Percentiles rank a stretch among this genome's conserved stretches.
phyloP scores from a whole-genome alignment of 2,888 invertebrate species.

The Hirtodrosophila trivittata region DNA sequence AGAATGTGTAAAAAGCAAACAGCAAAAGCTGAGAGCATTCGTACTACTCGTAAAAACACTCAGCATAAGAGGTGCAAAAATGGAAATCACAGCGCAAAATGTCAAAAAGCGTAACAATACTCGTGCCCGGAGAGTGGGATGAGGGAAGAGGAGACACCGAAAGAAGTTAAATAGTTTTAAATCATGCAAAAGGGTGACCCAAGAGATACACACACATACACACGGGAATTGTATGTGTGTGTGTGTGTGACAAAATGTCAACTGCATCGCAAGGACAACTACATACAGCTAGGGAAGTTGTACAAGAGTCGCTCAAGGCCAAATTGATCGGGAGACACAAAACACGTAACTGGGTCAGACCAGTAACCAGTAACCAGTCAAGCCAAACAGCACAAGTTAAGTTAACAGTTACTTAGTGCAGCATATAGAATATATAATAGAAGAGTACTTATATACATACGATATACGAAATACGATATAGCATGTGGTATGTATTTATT shows the following conservation, averaged over 20 bases:
- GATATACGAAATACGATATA: conserved; percentile 2
- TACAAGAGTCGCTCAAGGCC: conserved; percentile 61
- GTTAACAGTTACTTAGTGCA: too few relatives aligned
- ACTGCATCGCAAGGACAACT: conserved; percentile 71
- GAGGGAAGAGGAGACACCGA: conserved; percentile 16
- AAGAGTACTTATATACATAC: not conserved
- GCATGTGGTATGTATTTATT: conserved; percentile 34
- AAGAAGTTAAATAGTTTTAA: conserved; percentile 72
- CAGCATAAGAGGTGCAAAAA: conserved; percentile 64
- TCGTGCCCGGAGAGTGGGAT: conserved; percentile 3
- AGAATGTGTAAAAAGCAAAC: not conserved
- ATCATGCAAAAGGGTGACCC: conserved; percentile 64
- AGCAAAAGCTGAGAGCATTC: conserved; percentile 19
- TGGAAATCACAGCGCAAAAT: conserved; percentile 54
- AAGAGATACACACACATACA: conserved; percentile 31
- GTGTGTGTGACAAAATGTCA: conserved; percentile 57
- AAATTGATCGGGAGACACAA: conserved; percentile 52
- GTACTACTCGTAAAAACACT: conserved; percentile 51
- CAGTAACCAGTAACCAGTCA: conserved; percentile 2
- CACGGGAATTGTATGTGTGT: conserved; percentile 5
- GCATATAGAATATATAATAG: conserved; percentile 1
- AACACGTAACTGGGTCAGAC: conserved; percentile 49
- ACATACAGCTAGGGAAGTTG: conserved; percentile 68
- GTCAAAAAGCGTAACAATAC: conserved; percentile 51
- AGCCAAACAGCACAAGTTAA: conserved; percentile 32